Conservation (phyloP, 2,113 vertebrate species). For the Hemichromis elongatus region DNA sequence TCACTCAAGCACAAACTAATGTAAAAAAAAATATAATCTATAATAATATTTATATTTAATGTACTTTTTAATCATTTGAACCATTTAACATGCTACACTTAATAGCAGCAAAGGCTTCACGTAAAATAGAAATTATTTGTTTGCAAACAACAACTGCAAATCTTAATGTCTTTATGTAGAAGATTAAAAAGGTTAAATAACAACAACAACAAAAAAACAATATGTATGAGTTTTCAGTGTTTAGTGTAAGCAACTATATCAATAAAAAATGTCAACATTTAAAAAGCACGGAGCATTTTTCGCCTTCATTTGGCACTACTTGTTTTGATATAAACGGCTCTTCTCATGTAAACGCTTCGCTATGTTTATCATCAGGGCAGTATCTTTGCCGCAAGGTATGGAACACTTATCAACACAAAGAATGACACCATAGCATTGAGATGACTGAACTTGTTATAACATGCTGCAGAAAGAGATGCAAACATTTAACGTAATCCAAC, state of each 20-base stretch:
- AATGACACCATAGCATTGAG: accelerated
- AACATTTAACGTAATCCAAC: accelerated
- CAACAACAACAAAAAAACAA: no score
- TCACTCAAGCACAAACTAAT: background rate
- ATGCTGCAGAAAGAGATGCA: background rate
- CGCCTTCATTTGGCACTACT: accelerated
- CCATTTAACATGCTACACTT: background rate
- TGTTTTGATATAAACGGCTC: accelerated
- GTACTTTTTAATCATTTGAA: background rate
- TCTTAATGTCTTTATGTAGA: background rate
- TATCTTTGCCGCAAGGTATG: background rate
- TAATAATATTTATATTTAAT: background rate
- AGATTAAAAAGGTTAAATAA: no score
- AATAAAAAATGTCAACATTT: background rate
- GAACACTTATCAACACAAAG: background rate
- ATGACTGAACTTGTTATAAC: background rate
- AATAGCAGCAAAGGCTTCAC: background rate
- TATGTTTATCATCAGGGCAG: background rate
- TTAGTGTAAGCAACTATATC: background rate
- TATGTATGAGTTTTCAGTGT: background rate
- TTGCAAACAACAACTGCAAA: background rate
- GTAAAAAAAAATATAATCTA: background rate
- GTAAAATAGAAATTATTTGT: accelerated
- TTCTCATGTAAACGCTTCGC: accelerated
- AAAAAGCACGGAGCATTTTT: accelerated